phyloP scores from a whole-genome alignment of 2,797 vertebrate genomes.

The Cheirogaleus major region DNA sequence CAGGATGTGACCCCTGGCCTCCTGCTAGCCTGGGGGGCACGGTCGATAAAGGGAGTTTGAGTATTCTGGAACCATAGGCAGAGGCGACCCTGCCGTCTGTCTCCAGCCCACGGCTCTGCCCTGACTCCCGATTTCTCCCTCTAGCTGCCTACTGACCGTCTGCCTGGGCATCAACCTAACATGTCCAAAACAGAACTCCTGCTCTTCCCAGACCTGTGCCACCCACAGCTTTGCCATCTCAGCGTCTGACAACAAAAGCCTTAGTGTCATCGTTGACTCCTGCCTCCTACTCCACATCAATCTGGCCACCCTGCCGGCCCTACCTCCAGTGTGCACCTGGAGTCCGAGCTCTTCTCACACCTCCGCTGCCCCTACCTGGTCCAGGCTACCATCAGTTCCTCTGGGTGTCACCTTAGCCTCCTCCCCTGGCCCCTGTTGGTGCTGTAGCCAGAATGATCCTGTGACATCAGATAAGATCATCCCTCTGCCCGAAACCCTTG shows the following conservation, averaged over 20 bases:
- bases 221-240: neutral
- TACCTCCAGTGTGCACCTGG: neutral
- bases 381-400: neutral
- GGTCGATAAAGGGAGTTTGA: rapidly evolving
- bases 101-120: neutral
- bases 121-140: neutral
- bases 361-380: neutral
- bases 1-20: rapidly evolving
- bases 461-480: neutral
- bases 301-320: neutral
- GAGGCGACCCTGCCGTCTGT: neutral
- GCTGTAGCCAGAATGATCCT: neutral
- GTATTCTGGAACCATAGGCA: neutral
- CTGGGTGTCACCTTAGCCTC: neutral
- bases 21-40: too few relatives aligned
- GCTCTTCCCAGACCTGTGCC: neutral
- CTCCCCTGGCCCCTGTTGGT: neutral
- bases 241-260: neutral
- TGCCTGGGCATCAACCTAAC: too few relatives aligned
- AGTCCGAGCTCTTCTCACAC: neutral
- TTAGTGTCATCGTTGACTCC: rapidly evolving
- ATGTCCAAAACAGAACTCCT: neutral
- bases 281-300: neutral
- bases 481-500: neutral
- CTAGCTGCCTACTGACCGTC: neutral